Percentiles rank a stretch among this genome's conserved stretches.
phyloP scores from a whole-genome alignment of 2,888 invertebrate genomes.

The Empis stercorea region DNA sequence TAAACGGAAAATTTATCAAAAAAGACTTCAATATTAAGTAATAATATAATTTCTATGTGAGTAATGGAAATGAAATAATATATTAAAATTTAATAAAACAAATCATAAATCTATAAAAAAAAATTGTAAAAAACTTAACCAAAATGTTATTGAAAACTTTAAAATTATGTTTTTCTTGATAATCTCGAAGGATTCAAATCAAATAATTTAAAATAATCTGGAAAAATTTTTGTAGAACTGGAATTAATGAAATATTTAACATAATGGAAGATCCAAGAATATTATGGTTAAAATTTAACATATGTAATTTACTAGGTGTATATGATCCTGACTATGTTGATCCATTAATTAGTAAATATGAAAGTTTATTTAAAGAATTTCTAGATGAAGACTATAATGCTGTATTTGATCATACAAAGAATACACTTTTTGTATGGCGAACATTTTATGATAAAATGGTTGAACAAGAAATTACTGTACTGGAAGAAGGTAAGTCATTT shows the following conservation, averaged over 20 bases:
- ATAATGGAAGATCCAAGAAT: conserved; percentile 43
- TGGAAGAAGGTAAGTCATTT: conserved; percentile 63
- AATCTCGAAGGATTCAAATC: too few species aligned
- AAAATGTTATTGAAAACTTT: too few species aligned
- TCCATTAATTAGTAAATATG: conserved; percentile 35
- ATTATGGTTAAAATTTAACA: conserved; percentile 55
- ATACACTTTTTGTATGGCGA: conserved; percentile 53
- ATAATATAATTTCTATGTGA: too few species aligned
- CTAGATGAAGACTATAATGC: conserved; percentile 41
- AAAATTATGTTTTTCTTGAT: too few species aligned
- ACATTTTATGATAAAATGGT: conserved; percentile 57
- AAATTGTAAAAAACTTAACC: too few species aligned
- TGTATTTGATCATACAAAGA: conserved; percentile 40
- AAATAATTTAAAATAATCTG: not conserved
- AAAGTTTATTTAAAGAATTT: conserved; percentile 41
- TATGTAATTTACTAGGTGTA: conserved; percentile 34
- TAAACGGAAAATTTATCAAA: too few species aligned
- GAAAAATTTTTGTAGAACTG: not conserved
- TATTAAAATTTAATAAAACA: too few species aligned
- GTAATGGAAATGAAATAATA: not conserved
- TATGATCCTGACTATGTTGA: conserved; percentile 29
- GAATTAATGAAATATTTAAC: not conserved
- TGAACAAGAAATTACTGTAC: conserved; percentile 59
- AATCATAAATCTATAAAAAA: too few species aligned
- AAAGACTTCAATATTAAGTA: too few species aligned